Evolutionary conservation across 92 coral and sea anemone genomes (phyloP).

Genomic region (Umimayanthus chanpuru): DNA sequence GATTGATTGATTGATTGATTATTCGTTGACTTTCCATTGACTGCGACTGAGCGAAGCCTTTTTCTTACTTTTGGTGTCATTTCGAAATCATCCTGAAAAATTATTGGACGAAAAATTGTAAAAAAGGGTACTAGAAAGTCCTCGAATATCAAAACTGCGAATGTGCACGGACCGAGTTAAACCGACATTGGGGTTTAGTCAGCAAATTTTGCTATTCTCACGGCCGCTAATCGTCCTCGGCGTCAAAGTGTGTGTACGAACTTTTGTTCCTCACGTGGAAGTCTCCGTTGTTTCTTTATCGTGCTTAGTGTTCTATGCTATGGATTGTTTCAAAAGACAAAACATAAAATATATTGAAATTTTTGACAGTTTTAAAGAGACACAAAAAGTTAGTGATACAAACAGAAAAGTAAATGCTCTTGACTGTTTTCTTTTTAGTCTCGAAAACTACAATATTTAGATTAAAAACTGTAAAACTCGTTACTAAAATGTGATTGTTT

Average conservation of each 20-base stretch:
- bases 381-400: too few relatives aligned
- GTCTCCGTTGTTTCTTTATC: not conserved
- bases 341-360: not conserved
- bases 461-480: conserved; percentile 23
- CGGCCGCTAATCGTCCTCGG: not conserved
- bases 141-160: not conserved
- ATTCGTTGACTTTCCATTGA: too few relatives aligned
- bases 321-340: too few relatives aligned
- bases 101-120: not conserved
- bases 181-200: not conserved
- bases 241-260: not conserved
- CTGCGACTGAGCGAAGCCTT: not conserved
- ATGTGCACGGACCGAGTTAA: not conserved
- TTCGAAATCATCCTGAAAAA: not conserved
- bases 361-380: not conserved
- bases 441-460: not conserved
- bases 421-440: not conserved
- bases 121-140: not conserved
- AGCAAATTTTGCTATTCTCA: not conserved
- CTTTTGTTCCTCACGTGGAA: not conserved
- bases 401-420: too few relatives aligned
- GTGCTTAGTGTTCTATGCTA: too few relatives aligned
- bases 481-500: conserved; percentile 9
- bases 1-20: too few relatives aligned
- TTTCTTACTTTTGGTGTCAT: not conserved